Evolutionary conservation across 2,797 vertebrate genomes (phyloP).

Genomic region (Paguma larvata): DNA sequence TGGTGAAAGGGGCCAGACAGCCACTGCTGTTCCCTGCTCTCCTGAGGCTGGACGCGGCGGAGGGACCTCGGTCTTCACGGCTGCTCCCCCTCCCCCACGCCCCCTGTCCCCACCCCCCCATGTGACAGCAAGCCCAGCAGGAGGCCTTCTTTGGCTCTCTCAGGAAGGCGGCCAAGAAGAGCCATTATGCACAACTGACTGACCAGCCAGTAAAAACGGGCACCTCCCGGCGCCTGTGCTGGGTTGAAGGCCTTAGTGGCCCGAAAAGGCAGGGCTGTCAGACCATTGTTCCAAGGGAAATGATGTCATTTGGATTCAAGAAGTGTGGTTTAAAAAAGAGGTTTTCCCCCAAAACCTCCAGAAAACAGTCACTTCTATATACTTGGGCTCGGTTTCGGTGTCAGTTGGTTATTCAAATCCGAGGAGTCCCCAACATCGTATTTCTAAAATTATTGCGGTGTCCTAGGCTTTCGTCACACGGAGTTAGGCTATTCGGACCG

Average conservation of each 20-base stretch:
- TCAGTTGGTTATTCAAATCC: neutral
- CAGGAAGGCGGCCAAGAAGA: neutral
- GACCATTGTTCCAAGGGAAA: neutral
- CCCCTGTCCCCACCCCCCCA: neutral
- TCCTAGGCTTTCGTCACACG: neutral
- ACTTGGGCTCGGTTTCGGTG: neutral
- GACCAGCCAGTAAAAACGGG: neutral
- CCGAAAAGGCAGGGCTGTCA: neutral
- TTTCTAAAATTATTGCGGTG: neutral
- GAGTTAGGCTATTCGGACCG: neutral
- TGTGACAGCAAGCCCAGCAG: neutral
- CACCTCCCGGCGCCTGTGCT: too few relatives aligned
- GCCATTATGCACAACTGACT: neutral
- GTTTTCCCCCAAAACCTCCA: neutral
- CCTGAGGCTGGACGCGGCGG: rapidly evolving
- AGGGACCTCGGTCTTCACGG: neutral
- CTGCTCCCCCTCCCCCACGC: too few relatives aligned
- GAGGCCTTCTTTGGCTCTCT: neutral
- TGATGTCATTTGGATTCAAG: neutral
- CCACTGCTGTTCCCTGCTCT: neutral
- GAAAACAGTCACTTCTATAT: neutral
- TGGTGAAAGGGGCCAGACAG: neutral
- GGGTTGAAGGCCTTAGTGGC: neutral
- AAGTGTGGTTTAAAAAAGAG: neutral
- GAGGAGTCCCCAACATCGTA: neutral